Percentiles rank a stretch among this genome's conserved stretches.
phyloP scores from a whole-genome alignment of 2,797 vertebrate species.

The Mormyrus proboscirostris region DNA sequence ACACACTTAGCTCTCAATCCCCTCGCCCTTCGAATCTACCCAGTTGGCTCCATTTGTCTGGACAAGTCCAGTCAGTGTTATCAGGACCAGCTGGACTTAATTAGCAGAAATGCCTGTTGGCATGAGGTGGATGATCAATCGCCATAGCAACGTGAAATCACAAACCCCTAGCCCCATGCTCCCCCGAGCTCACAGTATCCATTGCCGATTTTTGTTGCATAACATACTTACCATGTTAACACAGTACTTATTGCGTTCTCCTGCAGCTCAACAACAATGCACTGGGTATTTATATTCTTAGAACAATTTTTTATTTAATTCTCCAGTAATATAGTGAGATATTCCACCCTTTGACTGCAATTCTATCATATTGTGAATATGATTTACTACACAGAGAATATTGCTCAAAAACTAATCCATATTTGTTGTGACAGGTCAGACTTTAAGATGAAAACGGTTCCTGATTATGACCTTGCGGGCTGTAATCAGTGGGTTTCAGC shows the following conservation, averaged over 20 bases:
- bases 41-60: slow-evolving; percentile 2
- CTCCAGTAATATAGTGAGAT: slow-evolving; percentile 9
- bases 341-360: background rate
- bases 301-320: background rate
- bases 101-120: slow-evolving; percentile 7
- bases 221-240: slow-evolving; percentile 6
- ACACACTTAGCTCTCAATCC: background rate
- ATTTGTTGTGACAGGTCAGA: slow-evolving; percentile 47
- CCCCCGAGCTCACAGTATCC: background rate
- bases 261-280: background rate
- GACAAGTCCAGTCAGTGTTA: slow-evolving; percentile 7
- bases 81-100: slow-evolving; percentile 5
- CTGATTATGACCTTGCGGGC: slow-evolving; percentile 60
- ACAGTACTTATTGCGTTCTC: background rate
- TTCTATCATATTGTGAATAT: slow-evolving; percentile 46
- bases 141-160: background rate
- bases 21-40: background rate
- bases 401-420: slow-evolving; percentile 46
- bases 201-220: slow-evolving; percentile 1
- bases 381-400: slow-evolving; percentile 53
- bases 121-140: slow-evolving; percentile 2
- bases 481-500: slow-evolving; percentile 71
- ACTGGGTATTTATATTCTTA: background rate
- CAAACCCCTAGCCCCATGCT: background rate
- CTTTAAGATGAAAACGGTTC: slow-evolving; percentile 47